Percentiles rank a stretch among this genome's conserved stretches.
phyloP scores from a whole-genome alignment of 2,113 vertebrate species.

The Pollimyrus isidori region DNA sequence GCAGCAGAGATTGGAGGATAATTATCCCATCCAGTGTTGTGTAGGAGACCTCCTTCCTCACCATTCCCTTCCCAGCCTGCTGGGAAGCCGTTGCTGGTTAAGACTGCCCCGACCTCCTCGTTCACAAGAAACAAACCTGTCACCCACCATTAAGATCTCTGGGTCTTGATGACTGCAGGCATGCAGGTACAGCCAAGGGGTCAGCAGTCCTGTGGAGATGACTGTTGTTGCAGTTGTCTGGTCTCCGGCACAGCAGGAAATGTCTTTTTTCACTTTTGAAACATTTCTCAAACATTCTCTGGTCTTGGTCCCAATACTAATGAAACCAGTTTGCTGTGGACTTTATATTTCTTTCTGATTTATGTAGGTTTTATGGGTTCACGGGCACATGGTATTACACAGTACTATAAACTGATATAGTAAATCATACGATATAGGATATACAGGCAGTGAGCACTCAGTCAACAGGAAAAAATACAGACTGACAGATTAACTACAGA shows the following conservation, averaged over 20 bases:
- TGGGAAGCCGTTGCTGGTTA: neutral
- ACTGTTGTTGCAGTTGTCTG: neutral
- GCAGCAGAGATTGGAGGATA: neutral
- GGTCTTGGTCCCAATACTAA: neutral
- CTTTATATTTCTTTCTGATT: neutral
- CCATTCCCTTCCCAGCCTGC: neutral
- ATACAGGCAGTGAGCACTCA: neutral
- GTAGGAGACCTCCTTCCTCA: neutral
- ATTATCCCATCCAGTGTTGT: neutral
- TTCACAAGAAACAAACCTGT: neutral
- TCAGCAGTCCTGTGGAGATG: neutral
- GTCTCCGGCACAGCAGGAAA: neutral
- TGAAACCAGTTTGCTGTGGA: neutral
- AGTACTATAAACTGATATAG: neutral
- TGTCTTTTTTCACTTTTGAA: neutral
- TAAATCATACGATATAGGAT: neutral
- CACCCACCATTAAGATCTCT: slow-evolving; percentile 3
- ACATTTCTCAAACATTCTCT: neutral
- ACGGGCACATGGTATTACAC: neutral
- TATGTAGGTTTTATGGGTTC: neutral
- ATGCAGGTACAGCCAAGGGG: neutral
- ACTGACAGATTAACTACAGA: neutral
- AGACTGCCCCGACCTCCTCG: neutral
- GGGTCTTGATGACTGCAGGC: neutral
- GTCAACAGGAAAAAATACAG: neutral